Percentiles rank a stretch among this genome's conserved stretches.
Evolutionary conservation across 2,113 vertebrate genomes (phyloP).

Genomic region (Tricholaema leucomelas): DNA sequence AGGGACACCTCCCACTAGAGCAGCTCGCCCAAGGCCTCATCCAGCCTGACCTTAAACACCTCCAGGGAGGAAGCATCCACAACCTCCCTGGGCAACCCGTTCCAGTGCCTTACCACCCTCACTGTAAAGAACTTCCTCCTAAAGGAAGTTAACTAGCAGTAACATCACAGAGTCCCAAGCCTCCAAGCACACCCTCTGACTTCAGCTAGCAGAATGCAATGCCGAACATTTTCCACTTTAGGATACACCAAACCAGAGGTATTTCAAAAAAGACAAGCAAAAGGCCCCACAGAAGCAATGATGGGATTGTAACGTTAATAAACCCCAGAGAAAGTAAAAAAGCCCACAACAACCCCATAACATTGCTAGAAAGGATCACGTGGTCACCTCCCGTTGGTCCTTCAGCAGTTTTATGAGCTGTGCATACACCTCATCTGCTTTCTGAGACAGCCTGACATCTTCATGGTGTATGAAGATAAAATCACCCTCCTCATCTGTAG

Average conservation of each 20-base stretch:
- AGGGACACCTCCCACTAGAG: too few species aligned
- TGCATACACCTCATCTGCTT: constrained; percentile 86
- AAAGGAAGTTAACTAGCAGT: not conserved
- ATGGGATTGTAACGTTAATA: not conserved
- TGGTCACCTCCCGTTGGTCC: constrained; percentile 86
- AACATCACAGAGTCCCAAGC: not conserved
- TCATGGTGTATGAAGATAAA: constrained; percentile 93
- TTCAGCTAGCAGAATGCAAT: not conserved
- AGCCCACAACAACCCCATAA: not conserved
- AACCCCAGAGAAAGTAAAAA: not conserved
- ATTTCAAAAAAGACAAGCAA: not conserved
- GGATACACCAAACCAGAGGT: not conserved
- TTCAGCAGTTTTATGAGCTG: constrained; percentile 88
- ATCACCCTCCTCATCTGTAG: constrained; percentile 88
- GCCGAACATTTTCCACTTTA: not conserved
- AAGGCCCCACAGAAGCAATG: not conserved
- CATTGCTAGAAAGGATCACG: not conserved
- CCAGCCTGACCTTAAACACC: too few species aligned
- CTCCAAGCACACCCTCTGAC: not conserved
- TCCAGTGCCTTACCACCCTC: too few species aligned
- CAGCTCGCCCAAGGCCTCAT: too few species aligned
- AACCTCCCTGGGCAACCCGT: too few species aligned
- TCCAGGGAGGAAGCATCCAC: too few species aligned
- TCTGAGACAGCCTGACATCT: constrained; percentile 87
- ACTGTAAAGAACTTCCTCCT: too few species aligned